phyloP scores from a whole-genome alignment of 2,888 invertebrate genomes.

The Biston betularia region DNA sequence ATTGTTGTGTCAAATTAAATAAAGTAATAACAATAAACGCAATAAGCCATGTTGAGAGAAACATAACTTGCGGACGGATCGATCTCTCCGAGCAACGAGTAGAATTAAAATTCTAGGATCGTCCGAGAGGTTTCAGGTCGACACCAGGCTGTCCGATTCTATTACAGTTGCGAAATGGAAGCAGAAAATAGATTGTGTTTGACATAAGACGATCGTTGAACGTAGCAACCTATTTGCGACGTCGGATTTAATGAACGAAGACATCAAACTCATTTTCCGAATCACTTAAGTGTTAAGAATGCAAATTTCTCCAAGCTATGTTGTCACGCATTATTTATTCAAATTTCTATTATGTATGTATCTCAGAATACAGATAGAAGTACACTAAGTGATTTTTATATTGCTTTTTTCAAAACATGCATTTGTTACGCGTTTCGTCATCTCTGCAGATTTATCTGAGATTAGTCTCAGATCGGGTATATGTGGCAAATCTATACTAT shows the following conservation, averaged over 20 bases:
- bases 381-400: too few relatives aligned
- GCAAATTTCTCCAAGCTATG: too few relatives aligned
- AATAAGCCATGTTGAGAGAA: background rate
- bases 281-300: background rate
- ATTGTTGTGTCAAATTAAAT: too few relatives aligned
- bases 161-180: slow-evolving; percentile 14
- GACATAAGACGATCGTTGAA: background rate
- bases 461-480: too few relatives aligned
- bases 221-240: background rate
- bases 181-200: slow-evolving; percentile 5
- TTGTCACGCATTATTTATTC: too few relatives aligned
- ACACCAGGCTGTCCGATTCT: slow-evolving; percentile 9
- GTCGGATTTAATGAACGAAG: background rate
- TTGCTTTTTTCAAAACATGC: too few relatives aligned
- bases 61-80: slow-evolving; percentile 4
- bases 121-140: slow-evolving; percentile 15
- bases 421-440: too few relatives aligned
- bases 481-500: too few relatives aligned
- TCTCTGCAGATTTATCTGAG: too few relatives aligned
- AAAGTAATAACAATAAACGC: too few relatives aligned
- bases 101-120: slow-evolving; percentile 20
- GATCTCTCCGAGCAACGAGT: slow-evolving; percentile 3
- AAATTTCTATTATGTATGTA: too few relatives aligned
- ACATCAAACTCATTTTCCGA: background rate
- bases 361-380: too few relatives aligned